Evolutionary conservation across 2,888 invertebrate species (phyloP), one percentile per base, ranked within the genome.

Genomic region (Macaria notata): DNA sequence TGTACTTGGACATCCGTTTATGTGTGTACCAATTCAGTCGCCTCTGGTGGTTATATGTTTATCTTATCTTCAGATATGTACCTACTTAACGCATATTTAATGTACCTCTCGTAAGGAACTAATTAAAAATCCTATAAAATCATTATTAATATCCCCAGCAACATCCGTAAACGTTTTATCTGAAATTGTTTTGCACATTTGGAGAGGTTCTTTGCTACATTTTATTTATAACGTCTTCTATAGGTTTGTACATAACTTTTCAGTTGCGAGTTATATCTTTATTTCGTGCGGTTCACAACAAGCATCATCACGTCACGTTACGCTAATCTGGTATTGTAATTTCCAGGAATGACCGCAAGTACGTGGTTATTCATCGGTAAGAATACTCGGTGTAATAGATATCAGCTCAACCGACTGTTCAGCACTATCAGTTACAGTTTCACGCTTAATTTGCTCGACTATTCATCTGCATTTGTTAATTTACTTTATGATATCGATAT

Each of bases 1-100:
- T 71, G 81, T 77, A 80, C 81, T 36, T 36, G 5, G 7, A 19
- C 8, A 86, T 85, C 86, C 87, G 86, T 82, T 80, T 68, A 8
- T 8, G 19, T 19, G 19, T 19, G 41, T 41, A 41, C 33, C 33
- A 36, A 36, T 9, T 8, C 41, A 41, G n/a, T 8, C 8, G 6
- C 9, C n/a, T 41, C 9, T 41, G 5, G 41, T n/a, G 3, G 4
- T 36, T 7, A 36, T 36, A 36, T 4, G 36, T 36, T n/a, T n/a
- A n/a, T n/a, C n/a, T n/a, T n/a, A n/a, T n/a, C n/a, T n/a, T n/a
- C n/a, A n/a, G n/a, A n/a, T n/a, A n/a, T n/a, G n/a, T n/a, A n/a
- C n/a, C 19, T 19, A 19, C 19, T 19, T 19, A 1, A 19, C 19
- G 19, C 19, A 19, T 19, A 19, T 19, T 19, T 19, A 19, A 19